Base-by-base conservation (phyloP, 1,140 invertebrate species). In the Leptopilina clavipes region DNA sequence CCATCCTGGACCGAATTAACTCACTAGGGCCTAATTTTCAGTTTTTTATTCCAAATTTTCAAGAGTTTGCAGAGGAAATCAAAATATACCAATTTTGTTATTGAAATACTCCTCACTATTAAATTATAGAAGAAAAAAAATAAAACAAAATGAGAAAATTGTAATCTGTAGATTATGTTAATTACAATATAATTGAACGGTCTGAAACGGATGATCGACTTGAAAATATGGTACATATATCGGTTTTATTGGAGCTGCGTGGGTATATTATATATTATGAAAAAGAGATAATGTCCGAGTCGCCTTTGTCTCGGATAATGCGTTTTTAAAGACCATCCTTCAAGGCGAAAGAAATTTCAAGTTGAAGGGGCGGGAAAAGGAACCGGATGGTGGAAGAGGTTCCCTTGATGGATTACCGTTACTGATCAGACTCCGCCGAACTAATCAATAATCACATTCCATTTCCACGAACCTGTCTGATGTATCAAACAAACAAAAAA, bases 101-200 rank as follows among this genome's bases (percentile, higher is more conserved):
- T n/a, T n/a, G n/a, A n/a, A n/a, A n/a, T n/a, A n/a, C n/a, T n/a
- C n/a, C n/a, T n/a, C n/a, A n/a, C n/a, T n/a, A n/a, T n/a, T n/a
- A n/a, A n/a, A n/a, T n/a, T n/a, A 17, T 5, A n/a, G 45, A 52
- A 52, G 14, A 48, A n/a, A 48, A n/a, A 14, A 48, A 14, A n/a
- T n/a, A 52, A 17, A 72, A 45, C 19, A 6, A 17, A 19, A 37
- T 45, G 43, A 19, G 12, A 10, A 14, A 72, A 9, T n/a, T 22
- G 40, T 48, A 3, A n/a, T 17, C 19, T 72, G 19, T 72, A 40
- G 45, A 48, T 48, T n/a, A 40, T 9, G 77, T 71, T 84, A 79
- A 84, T 84, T 81, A 81, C 83, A 79, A 84, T 80, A 84, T 84
- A 84, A 84, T 84, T 84, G 83, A 82, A 81, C 81, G 81, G 79